phyloP scores from a whole-genome alignment of 2,113 vertebrate species.

The Mastomys coucha region DNA sequence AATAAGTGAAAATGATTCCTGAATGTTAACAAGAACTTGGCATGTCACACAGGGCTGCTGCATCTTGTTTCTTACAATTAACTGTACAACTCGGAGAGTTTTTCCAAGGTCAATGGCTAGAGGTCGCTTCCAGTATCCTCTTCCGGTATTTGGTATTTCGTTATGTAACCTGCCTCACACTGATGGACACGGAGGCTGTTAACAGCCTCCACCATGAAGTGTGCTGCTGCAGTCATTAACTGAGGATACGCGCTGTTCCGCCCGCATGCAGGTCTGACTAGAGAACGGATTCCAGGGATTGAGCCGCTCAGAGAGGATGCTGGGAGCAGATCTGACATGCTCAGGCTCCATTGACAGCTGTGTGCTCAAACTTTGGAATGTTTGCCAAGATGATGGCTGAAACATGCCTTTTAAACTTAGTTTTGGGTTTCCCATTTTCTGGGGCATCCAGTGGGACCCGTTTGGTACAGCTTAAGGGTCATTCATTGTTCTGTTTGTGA shows the following conservation, averaged over 20 bases:
- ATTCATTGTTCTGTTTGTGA: neutral
- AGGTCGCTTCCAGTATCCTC: neutral
- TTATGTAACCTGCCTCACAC: neutral
- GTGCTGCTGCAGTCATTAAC: neutral
- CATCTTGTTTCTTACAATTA: neutral
- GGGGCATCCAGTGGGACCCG: neutral
- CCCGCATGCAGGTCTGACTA: neutral
- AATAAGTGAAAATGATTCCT: neutral
- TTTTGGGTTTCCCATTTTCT: neutral
- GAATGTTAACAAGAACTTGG: neutral
- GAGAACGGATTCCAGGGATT: neutral
- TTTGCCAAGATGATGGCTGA: neutral
- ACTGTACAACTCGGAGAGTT: neutral
- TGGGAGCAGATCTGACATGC: neutral
- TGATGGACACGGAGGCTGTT: neutral
- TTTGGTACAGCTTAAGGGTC: neutral
- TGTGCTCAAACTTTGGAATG: neutral
- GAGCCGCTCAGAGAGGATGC: fast-evolving
- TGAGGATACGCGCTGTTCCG: fast-evolving
- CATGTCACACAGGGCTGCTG: fast-evolving
- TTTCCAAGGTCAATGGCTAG: neutral
- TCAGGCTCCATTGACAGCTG: neutral
- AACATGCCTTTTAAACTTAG: neutral
- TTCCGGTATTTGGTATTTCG: fast-evolving
- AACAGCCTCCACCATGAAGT: neutral